A percentile compares a stretch with the other conserved stretches of the same genome.
These are phyloP conservation scores for Drosophila sproati DNA, from an alignment of 1,140 invertebrate species.

Conservation along the genomic window DNA sequence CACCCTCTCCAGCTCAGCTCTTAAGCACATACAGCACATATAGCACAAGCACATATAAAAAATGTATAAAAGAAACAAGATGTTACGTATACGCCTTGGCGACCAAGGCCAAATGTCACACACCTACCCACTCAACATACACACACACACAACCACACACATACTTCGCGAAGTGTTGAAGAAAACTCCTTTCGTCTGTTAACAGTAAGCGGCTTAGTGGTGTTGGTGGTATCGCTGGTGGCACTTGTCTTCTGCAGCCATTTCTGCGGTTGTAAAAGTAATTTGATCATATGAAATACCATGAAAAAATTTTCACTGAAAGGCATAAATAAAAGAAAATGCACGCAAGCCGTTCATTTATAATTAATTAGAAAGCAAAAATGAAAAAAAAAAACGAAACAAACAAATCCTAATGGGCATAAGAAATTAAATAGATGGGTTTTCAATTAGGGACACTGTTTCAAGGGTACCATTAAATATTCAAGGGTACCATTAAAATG, in stretches of 20 bases:
- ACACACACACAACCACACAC: not conserved
- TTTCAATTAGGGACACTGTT: slow-evolving; percentile 29
- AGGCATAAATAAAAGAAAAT: slow-evolving; percentile 13
- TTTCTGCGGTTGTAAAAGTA: slow-evolving; percentile 72
- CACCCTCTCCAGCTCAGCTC: not conserved
- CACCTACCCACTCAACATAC: not conserved
- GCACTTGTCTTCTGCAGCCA: slow-evolving; percentile 32
- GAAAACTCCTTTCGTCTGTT: slow-evolving; percentile 47
- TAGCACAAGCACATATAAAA: slow-evolving; percentile 28
- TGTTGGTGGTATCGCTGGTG: slow-evolving; percentile 51
- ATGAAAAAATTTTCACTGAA: slow-evolving; percentile 18
- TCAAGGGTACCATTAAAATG: not conserved
- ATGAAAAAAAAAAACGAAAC: slow-evolving; percentile 25
- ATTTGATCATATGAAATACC: slow-evolving; percentile 73
- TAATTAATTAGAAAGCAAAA: slow-evolving; percentile 64
- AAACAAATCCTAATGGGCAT: slow-evolving; percentile 48
- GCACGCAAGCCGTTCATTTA: slow-evolving; percentile 63
- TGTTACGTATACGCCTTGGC: slow-evolving; percentile 66
- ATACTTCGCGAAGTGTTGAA: slow-evolving; percentile 11
- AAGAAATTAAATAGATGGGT: slow-evolving; percentile 66
- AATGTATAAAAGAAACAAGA: slow-evolving; percentile 72
- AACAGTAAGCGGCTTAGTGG: slow-evolving; percentile 76
- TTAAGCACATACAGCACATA: slow-evolving; percentile 11
- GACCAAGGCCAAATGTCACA: slow-evolving; percentile 77
- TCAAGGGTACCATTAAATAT: not conserved